Evolutionary conservation across 2,113 vertebrate species (phyloP).

Genomic region (Gavialis gangeticus): DNA sequence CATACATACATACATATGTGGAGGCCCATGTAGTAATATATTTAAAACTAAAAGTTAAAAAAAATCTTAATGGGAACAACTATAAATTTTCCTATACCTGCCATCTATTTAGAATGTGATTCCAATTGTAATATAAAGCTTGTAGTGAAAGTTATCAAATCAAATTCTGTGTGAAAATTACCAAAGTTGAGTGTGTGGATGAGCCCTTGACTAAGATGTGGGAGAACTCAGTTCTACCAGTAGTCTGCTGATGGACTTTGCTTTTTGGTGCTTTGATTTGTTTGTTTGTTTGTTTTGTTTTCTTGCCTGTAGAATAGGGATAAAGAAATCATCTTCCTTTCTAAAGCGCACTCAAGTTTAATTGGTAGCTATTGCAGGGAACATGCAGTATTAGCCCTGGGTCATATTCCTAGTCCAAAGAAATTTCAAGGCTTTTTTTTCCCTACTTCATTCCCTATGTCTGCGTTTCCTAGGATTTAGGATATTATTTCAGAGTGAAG

Average conservation of each 20-base stretch:
- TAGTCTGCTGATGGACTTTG: background rate
- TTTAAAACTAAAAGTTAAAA: too few relatives aligned
- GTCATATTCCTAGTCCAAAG: accelerated
- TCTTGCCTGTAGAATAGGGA: background rate
- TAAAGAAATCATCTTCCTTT: background rate
- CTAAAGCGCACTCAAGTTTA: background rate
- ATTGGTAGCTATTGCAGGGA: background rate
- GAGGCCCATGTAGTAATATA: too few relatives aligned
- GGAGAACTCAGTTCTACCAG: background rate
- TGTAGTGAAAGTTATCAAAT: background rate
- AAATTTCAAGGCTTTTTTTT: background rate
- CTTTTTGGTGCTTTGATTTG: background rate
- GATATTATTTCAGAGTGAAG: background rate
- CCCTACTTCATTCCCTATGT: background rate
- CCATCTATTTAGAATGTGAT: background rate
- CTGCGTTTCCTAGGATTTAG: background rate
- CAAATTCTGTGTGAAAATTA: background rate
- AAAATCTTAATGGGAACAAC: background rate
- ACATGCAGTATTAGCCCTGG: background rate
- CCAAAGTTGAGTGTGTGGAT: too few relatives aligned
- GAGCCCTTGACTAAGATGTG: too few relatives aligned
- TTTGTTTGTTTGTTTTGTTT: background rate
- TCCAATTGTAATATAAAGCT: background rate
- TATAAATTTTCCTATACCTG: background rate
- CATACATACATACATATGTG: too few relatives aligned